Percentiles rank a stretch among this genome's conserved stretches.
Conservation (phyloP, 2,888 invertebrate genomes). For the Cerastis rubricosa region DNA sequence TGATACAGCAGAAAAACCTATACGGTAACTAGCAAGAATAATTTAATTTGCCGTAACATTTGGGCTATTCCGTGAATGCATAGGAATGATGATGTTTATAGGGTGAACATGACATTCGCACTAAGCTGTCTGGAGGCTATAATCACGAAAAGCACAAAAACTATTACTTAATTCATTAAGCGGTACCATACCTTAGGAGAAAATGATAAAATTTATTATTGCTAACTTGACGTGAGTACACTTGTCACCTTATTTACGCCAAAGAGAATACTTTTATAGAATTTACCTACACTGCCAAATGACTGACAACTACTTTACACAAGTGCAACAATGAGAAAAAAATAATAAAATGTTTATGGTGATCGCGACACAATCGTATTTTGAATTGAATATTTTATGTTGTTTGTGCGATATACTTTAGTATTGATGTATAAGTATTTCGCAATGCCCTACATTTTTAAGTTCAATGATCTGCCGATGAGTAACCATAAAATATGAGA, state of each 20-base stretch:
- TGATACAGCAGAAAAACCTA: too few species aligned
- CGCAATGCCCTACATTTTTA: constrained; percentile 27
- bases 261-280: not conserved
- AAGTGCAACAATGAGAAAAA: constrained; percentile 28
- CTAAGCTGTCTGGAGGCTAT: not conserved
- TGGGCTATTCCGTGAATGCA: not conserved
- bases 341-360: constrained; percentile 47
- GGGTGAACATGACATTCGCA: not conserved
- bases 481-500: constrained; percentile 21
- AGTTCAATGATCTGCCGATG: constrained; percentile 44
- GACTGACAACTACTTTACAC: constrained; percentile 5
- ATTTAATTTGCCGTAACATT: too few species aligned
- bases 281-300: constrained; percentile 22
- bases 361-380: constrained; percentile 34
- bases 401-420: constrained; percentile 21
- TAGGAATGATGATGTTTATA: not conserved
- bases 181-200: not conserved
- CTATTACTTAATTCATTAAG: not conserved
- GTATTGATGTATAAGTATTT: constrained; percentile 20
- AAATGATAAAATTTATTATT: constrained; percentile 7
- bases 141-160: not conserved
- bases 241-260: constrained; percentile 37
- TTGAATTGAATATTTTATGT: constrained; percentile 36
- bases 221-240: not conserved
- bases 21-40: not conserved